These are phyloP conservation scores for Tenualosa thibaudeaui DNA, from an alignment of 2,797 vertebrate genomes.

Conservation along the genomic window DNA sequence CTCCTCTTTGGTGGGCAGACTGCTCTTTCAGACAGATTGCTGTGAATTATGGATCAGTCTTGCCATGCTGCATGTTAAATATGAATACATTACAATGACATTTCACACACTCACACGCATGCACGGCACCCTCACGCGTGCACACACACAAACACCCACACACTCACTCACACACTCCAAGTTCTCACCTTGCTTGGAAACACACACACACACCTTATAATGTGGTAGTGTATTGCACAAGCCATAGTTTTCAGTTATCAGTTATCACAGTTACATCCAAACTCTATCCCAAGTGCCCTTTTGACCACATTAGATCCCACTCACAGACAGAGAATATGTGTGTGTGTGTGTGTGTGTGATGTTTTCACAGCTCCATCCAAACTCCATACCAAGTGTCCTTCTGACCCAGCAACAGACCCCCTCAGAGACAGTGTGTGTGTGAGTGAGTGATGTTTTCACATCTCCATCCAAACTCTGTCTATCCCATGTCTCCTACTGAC, in stretches of 20 bases:
- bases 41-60: slow-evolving; percentile 73
- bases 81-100: slow-evolving; percentile 56
- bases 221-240: not conserved
- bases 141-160: not conserved
- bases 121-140: not conserved
- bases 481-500: not conserved
- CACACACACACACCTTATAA: not conserved
- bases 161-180: not conserved
- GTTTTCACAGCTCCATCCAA: not conserved
- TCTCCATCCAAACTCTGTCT: not conserved
- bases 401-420: not conserved
- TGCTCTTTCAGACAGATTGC: slow-evolving; percentile 60
- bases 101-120: slow-evolving; percentile 31
- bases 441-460: too few species aligned
- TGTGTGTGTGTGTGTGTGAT: too few species aligned
- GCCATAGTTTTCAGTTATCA: not conserved
- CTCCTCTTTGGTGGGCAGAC: slow-evolving; percentile 51
- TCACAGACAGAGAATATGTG: too few species aligned
- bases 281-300: not conserved
- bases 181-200: not conserved
- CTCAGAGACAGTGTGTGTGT: too few species aligned
- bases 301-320: too few species aligned
- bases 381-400: not conserved
- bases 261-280: not conserved
- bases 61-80: slow-evolving; percentile 67